phyloP scores from a whole-genome alignment of 2,888 invertebrate species.

The Rotaria magnacalcarata region DNA sequence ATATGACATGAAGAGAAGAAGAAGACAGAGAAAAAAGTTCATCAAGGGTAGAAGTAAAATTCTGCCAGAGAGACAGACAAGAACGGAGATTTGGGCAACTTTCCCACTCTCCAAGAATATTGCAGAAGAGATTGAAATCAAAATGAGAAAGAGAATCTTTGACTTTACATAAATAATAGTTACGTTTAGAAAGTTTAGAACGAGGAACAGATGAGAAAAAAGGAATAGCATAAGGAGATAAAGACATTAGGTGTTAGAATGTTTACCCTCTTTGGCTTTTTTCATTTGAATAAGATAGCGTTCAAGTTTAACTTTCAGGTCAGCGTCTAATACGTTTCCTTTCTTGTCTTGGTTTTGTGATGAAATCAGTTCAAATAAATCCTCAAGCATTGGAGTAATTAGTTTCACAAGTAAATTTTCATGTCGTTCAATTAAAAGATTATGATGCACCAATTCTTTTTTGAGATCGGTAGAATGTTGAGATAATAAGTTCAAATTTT shows the following conservation, averaged over 20 bases:
- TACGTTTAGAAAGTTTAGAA: too few species aligned
- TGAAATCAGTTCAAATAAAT: neutral
- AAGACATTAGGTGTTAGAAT: too few species aligned
- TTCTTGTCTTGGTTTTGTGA: neutral
- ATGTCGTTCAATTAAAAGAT: neutral
- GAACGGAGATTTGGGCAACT: neutral
- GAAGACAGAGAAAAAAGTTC: too few species aligned
- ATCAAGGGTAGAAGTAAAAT: accelerated
- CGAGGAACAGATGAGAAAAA: too few species aligned
- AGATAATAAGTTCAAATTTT: neutral
- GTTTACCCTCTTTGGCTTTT: too few species aligned
- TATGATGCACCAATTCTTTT: neutral
- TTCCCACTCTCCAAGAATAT: neutral
- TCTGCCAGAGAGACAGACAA: neutral
- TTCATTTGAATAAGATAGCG: neutral
- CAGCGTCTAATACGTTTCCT: neutral
- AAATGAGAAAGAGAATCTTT: too few species aligned
- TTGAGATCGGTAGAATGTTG: neutral
- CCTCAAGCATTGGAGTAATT: neutral
- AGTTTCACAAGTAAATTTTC: neutral
- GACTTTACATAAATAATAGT: too few species aligned
- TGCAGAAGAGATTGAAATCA: too few species aligned
- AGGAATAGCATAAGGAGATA: too few species aligned
- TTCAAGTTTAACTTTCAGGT: neutral
- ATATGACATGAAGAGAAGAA: neutral